Base-by-base conservation (phyloP, 2,113 vertebrate genomes). In the Vidua macroura region DNA sequence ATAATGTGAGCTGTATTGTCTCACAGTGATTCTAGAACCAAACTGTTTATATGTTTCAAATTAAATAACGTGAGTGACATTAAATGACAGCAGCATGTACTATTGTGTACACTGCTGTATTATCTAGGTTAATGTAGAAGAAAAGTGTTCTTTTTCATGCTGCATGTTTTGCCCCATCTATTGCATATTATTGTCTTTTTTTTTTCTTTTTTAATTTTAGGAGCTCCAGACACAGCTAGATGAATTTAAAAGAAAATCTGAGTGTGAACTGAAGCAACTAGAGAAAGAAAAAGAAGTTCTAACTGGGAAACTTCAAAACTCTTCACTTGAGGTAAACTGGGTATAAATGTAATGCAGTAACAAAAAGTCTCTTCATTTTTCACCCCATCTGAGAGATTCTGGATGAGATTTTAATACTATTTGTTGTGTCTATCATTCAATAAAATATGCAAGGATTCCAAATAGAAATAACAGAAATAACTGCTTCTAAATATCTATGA, bases 251-350 rank as follows among this genome's bases (percentile, higher is more conserved):
- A 98, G 97, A 88, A 98, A 96, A 56, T 96, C 95, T 3, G 98
- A 98, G 80, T 97, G 97, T 95, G 97, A 98, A 49, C 97, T 97
- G 92, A 97, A 90, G 51, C 95, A 97, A 39, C 95, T 99, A 63
- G 98, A 98, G 95, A 98, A 97, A 62, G 99, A 99, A 90, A 98
- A 97, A 92, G 98, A 98, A 21, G 96, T 98, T 56, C 96, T 99
- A 37, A 97, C 85, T 70, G 95, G 86, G 37, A 98, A 98, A 87
- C 98, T 99, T 58, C 98, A 98, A 89, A 98, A 98, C 30, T 98
- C 98, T 67, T 97, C 98, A 69, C 94, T 96, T 23, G 98, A 99
- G 98, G 99, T 99, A 90, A 97, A 89, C 24, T 81, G 59, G 11
- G 5, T 18, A n/a, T 66, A 92, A 86, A 89, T 68, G 20, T 53